Base-by-base conservation (phyloP, 2,888 invertebrate genomes). In the Kuschelorhynchus macadamiae region DNA sequence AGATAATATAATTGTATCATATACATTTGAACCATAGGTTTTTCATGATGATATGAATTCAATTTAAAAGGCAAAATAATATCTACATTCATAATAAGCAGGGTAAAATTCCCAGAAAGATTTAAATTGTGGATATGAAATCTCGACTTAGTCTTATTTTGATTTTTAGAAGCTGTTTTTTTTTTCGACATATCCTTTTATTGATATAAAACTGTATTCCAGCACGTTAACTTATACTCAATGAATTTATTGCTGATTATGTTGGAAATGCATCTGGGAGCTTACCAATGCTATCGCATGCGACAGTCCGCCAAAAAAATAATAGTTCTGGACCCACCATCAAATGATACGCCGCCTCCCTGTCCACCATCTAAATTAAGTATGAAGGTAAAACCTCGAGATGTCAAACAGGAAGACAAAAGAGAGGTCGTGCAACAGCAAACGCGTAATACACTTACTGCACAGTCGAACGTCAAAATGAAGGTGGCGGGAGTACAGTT, bases 261-360 rank as follows among this genome's bases (percentile, higher is more conserved):
- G 81, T 85, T 92, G 82, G 91, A 91, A 81, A 83, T 86, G 44
- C 86, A 88, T 73, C 83, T 92, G 71, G 91, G 91, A 64, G 95
- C 96, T 16, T 96, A 95, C 85, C 83, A 91, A 90, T 73, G 94
- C 92, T 94, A 95, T 83, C 89, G 95, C 79, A 89, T 93, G 60
- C 89, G 90, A 60, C 88, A 93, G 72, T 90, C 93, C 70, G 90
- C 91, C 79, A 60, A 84, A 88, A 75, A 87, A 82, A 85, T 92
- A 11, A 92, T 94, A 67, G 90, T 91, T 79, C 89, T 91, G 80
- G 75, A 76, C 12, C 61, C 72, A 21, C 55, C 81, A 52, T 81
- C 86, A 49, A 87, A 90, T 11, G 84, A 86, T 44, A 86, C 89
- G 12, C 52, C 4, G 12, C 89, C 91, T 11, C 85, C 87, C 53